These are phyloP conservation scores for Stomatorhinus walkeri DNA, from an alignment of 2,797 vertebrate species.

Conservation along the genomic window DNA sequence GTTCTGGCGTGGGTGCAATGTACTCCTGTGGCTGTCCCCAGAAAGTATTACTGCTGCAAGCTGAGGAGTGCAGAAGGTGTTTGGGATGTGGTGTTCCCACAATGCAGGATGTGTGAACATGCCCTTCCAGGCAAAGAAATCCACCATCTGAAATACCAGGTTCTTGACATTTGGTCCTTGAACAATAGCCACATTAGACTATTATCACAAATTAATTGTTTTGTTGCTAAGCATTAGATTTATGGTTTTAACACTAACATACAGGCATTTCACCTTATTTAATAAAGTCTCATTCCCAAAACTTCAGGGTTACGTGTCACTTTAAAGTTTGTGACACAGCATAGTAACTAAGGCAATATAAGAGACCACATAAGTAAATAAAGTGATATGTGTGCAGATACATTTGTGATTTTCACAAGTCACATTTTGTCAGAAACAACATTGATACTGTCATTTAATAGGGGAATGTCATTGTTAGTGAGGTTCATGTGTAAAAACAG, in stretches of 20 bases:
- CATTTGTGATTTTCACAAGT: not conserved
- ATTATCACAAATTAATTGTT: not conserved
- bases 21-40: not conserved
- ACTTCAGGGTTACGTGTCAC: not conserved
- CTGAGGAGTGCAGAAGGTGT: not conserved
- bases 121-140: slow-evolving; percentile 60
- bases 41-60: not conserved
- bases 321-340: not conserved
- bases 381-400: not conserved
- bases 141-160: slow-evolving; percentile 51
- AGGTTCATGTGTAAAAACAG: not conserved
- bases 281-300: not conserved
- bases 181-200: not conserved
- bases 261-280: not conserved
- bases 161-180: not conserved
- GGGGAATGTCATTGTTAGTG: not conserved
- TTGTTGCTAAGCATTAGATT: not conserved
- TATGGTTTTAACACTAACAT: not conserved
- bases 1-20: not conserved
- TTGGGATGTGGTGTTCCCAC: slow-evolving; percentile 51
- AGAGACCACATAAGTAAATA: not conserved
- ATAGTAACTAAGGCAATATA: not conserved
- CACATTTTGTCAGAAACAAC: not conserved
- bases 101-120: slow-evolving; percentile 57
- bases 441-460: not conserved